phyloP scores from a whole-genome alignment of 2,888 invertebrate genomes.

The Synergus itoensis region DNA sequence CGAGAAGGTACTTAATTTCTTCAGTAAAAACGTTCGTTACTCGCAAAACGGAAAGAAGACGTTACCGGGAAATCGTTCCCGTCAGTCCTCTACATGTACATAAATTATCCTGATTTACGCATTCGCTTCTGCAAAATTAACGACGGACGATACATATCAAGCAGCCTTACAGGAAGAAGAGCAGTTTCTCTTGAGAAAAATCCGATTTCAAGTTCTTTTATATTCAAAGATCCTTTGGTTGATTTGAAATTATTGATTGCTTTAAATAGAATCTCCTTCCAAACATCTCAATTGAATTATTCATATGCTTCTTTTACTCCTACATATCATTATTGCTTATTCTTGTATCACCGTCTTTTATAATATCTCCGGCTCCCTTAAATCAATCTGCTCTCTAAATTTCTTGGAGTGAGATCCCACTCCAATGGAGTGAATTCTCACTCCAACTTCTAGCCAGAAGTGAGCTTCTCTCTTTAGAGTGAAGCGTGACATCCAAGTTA shows the following conservation, averaged over 20 bases:
- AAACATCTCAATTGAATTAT: not conserved
- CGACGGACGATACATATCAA: conserved; percentile 34
- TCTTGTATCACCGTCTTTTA: too few species aligned
- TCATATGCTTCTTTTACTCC: not conserved
- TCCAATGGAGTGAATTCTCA: too few species aligned
- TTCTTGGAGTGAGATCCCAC: too few species aligned
- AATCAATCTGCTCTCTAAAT: too few species aligned
- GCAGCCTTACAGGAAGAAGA: not conserved
- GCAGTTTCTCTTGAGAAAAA: not conserved
- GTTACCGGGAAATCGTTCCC: conserved; percentile 37
- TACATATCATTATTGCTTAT: too few species aligned
- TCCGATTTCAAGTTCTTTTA: not conserved
- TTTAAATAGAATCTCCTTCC: not conserved
- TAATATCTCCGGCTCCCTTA: not conserved
- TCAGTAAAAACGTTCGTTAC: conserved; percentile 18
- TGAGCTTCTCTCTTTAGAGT: too few species aligned
- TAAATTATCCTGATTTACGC: conserved; percentile 41
- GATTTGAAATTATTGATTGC: not conserved
- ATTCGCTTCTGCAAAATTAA: conserved; percentile 16
- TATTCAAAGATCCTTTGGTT: not conserved
- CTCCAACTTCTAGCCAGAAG: too few species aligned
- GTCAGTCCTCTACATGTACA: conserved; percentile 11
- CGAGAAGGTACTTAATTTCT: conserved; percentile 27
- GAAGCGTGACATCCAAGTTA: too few species aligned
- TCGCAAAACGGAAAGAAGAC: conserved; percentile 30